Percentiles rank a stretch among this genome's conserved stretches.
Conservation (phyloP, 2,797 vertebrate species). For the Periophthalmus magnuspinnatus region DNA sequence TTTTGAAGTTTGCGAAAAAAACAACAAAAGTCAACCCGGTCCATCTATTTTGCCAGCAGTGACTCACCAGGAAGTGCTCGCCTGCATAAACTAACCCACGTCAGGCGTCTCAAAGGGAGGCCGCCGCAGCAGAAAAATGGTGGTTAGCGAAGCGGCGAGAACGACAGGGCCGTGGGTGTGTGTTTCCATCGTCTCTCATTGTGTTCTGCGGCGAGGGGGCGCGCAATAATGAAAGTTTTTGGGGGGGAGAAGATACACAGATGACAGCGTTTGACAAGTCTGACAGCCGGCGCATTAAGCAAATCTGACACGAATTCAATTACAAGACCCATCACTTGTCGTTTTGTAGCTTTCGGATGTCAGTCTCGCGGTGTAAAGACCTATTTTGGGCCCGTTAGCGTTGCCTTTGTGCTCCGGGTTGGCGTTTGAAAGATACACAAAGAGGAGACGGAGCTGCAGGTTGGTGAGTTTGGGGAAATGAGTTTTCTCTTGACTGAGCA, state of each 20-base stretch:
- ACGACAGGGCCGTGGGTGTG: conserved; percentile 37
- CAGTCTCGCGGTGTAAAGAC: conserved; percentile 36
- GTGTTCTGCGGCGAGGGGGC: conserved; percentile 50
- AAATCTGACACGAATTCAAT: conserved; percentile 65
- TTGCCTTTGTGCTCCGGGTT: conserved; percentile 24
- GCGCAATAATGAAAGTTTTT: conserved; percentile 54
- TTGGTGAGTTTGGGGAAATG: conserved; percentile 27
- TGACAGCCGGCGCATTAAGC: conserved; percentile 54
- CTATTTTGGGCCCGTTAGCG: conserved; percentile 32
- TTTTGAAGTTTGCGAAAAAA: background rate
- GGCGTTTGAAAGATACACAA: conserved; percentile 20
- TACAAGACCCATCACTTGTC: conserved; percentile 54
- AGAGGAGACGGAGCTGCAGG: conserved; percentile 17
- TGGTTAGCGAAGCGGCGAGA: conserved; percentile 26
- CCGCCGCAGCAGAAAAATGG: conserved; percentile 28
- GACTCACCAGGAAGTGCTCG: conserved; percentile 57
- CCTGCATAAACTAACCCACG: conserved; percentile 43
- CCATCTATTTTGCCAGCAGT: conserved; percentile 54
- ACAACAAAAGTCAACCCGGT: background rate
- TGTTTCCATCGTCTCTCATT: conserved; percentile 5
- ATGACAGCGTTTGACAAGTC: conserved; percentile 52
- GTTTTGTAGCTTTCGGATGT: conserved; percentile 33
- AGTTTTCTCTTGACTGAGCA: conserved; percentile 24
- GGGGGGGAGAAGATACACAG: conserved; percentile 33
- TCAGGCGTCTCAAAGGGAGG: conserved; percentile 38